phyloP scores from a whole-genome alignment of 2,797 vertebrate genomes.

The Chelmon rostratus region DNA sequence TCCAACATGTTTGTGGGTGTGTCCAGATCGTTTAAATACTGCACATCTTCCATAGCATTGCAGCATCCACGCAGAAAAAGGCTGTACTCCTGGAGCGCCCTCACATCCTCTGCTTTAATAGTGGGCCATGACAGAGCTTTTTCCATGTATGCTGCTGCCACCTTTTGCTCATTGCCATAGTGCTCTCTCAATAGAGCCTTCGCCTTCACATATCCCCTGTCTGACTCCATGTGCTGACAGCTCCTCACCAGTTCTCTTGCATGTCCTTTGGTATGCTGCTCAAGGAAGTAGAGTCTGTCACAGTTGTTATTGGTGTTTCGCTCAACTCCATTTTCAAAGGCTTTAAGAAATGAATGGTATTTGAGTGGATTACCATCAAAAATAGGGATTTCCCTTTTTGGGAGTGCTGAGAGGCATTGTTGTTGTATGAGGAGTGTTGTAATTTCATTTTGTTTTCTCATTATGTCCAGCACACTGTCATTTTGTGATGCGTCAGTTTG shows the following conservation, averaged over 20 bases:
- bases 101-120: slow-evolving; percentile 29
- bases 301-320: slow-evolving; percentile 1
- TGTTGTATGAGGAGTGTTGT: slow-evolving; percentile 36
- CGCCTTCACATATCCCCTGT: slow-evolving; percentile 14
- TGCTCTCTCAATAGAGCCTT: slow-evolving; percentile 26
- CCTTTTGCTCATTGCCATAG: slow-evolving; percentile 28
- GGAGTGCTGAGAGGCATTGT: slow-evolving; percentile 43
- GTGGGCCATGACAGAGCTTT: slow-evolving; percentile 3
- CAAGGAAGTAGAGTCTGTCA: slow-evolving; percentile 15
- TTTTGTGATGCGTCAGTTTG: slow-evolving; percentile 13
- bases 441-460: slow-evolving; percentile 51
- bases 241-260: slow-evolving; percentile 26
- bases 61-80: slow-evolving; percentile 32
- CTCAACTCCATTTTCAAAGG: slow-evolving; percentile 33
- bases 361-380: slow-evolving; percentile 19
- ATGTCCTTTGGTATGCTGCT: slow-evolving; percentile 31
- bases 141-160: slow-evolving; percentile 25
- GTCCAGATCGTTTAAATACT: slow-evolving; percentile 37
- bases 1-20: slow-evolving; percentile 30
- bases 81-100: slow-evolving; percentile 17
- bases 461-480: slow-evolving; percentile 17
- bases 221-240: slow-evolving; percentile 25
- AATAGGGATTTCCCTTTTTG: slow-evolving; percentile 39
- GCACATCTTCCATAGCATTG: slow-evolving; percentile 37
- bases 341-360: slow-evolving; percentile 25